Base-by-base conservation (phyloP, 2,888 invertebrate species). In the Anticlea derivata region DNA sequence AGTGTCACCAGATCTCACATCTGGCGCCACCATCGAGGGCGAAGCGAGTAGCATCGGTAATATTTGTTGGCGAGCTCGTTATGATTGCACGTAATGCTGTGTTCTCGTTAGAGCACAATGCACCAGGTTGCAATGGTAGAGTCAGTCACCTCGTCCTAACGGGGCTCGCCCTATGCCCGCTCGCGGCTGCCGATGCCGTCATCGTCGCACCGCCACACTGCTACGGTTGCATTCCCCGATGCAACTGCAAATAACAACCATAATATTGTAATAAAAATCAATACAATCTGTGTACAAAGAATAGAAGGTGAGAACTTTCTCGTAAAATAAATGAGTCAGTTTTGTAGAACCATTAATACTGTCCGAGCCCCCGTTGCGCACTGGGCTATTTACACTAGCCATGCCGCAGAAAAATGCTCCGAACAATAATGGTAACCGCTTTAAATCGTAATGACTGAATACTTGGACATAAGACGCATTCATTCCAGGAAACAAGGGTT, bases 71-170 rank as follows among this genome's bases (percentile, higher is more conserved):
- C 71, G 75, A 67, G 69, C 68, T 74, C 77, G 75, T 80, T 83
- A 81, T 81, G 81, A 81, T 81, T 79, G 82, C 78, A 81, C 80
- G 80, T 81, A 85, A 79, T 83, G 81, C 76, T 75, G 74, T 80
- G 89, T 86, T 86, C 89, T 86, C 85, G 83, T 88, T 89, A 86
- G 84, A 86, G 88, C 89, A 87, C 89, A 88, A 88, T 90, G 89
- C 89, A 87, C 89, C 89, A 87, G 86, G 86, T 80, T 86, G 85
- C 86, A 85, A 78, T 81, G 83, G 73, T 78, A 71, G 76, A 84
- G 89, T 89, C 89, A 89, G 79, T 89, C 88, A 89, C 89, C 89
- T 80, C 88, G 80, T 75, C 78, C 80, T 88, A 88, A 89, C 88
- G 88, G 89, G 83, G 79, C 82, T 83, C 82, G 88, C 86, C 88